These are phyloP conservation scores for Blennius ocellaris DNA, from an alignment of 2,113 vertebrate genomes.

Conservation along the genomic window DNA sequence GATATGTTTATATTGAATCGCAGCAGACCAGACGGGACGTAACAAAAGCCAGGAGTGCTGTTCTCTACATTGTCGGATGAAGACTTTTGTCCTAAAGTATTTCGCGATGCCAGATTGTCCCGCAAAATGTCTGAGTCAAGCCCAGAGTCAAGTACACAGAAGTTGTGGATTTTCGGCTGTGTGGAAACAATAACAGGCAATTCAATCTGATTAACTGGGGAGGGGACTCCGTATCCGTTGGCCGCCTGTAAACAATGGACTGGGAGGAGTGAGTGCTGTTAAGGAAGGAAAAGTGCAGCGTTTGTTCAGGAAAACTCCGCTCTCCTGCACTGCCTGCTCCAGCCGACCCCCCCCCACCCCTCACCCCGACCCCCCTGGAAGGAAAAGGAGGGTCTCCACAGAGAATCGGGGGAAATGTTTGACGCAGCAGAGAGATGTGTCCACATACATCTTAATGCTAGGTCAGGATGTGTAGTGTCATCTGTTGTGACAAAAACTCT, in stretches of 20 bases:
- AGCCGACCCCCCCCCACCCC: constrained; percentile 31
- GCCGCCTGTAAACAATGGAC: constrained; percentile 62
- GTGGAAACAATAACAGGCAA: constrained; percentile 51
- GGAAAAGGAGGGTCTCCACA: constrained; percentile 75
- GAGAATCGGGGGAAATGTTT: constrained; percentile 77
- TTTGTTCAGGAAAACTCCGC: constrained; percentile 73
- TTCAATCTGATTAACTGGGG: constrained; percentile 63
- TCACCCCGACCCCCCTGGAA: too few species aligned
- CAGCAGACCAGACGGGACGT: too few species aligned
- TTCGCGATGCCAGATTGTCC: constrained; percentile 38
- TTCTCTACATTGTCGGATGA: too few species aligned
- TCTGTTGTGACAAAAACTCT: constrained; percentile 5
- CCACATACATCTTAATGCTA: constrained; percentile 45
- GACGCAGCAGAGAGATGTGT: constrained; percentile 29
- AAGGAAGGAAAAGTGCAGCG: constrained; percentile 78
- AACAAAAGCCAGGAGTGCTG: too few species aligned
- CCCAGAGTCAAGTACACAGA: constrained; percentile 40
- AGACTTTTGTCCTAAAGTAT: too few species aligned
- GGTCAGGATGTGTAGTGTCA: constrained; percentile 33
- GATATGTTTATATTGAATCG: too few species aligned
- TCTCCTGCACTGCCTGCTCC: constrained; percentile 29
- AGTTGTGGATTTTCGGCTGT: constrained; percentile 40
- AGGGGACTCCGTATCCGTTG: constrained; percentile 60
- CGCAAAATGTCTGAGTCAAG: constrained; percentile 18
- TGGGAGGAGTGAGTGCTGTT: constrained; percentile 45